Evolutionary conservation across 1,140 invertebrate genomes (phyloP).

Genomic region (Telenomus remus): DNA sequence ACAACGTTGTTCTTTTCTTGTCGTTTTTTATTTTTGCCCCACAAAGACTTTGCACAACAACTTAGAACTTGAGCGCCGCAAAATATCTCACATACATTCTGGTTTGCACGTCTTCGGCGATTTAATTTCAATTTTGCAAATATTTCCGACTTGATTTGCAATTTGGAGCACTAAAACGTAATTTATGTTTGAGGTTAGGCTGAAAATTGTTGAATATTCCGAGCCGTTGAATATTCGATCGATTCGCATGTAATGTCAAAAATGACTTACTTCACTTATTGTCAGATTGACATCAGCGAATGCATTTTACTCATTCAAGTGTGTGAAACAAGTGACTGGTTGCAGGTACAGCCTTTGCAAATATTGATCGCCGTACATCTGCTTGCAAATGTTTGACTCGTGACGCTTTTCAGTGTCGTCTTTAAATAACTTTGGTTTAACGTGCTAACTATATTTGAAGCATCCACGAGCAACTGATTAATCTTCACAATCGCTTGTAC

Average conservation of each 20-base stretch:
- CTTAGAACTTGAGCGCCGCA: slow-evolving; percentile 10
- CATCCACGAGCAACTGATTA: slow-evolving; percentile 16
- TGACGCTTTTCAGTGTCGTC: slow-evolving; percentile 23
- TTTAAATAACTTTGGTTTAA: slow-evolving; percentile 24
- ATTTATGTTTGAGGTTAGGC: no score
- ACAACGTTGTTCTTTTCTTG: slow-evolving; percentile 44
- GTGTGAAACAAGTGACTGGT: background rate
- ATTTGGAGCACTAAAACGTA: no score
- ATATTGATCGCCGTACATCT: slow-evolving; percentile 36
- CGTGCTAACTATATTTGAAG: background rate
- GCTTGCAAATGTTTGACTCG: slow-evolving; percentile 26
- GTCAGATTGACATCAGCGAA: background rate
- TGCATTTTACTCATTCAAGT: background rate
- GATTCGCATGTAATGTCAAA: no score
- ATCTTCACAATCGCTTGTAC: background rate
- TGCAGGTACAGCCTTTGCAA: slow-evolving; percentile 22
- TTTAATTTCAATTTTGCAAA: no score
- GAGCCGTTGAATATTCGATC: no score
- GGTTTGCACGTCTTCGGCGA: no score
- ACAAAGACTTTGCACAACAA: slow-evolving; percentile 21
- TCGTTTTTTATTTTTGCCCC: slow-evolving; percentile 3
- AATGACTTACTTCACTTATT: background rate
- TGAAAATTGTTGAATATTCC: no score
- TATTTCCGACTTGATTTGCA: no score
- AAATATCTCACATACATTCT: no score